A percentile compares a stretch with the other conserved stretches of the same genome.
phyloP scores from a whole-genome alignment of 2,888 invertebrate genomes.

The Aproaerema taeniolella region DNA sequence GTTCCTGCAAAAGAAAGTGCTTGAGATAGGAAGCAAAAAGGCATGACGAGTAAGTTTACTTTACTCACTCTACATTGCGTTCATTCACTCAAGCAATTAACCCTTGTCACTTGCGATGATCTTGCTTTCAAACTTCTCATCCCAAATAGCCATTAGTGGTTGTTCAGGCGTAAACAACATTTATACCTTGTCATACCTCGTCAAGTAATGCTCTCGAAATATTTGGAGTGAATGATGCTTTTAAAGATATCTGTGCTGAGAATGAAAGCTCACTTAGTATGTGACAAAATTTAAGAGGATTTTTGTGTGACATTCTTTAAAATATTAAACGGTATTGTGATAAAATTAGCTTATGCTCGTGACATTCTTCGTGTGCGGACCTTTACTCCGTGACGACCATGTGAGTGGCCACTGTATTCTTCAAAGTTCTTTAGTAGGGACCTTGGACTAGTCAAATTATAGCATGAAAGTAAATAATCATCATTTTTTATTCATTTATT shows the following conservation, averaged over 20 bases:
- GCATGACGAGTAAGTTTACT: too few species aligned
- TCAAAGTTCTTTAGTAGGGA: too few species aligned
- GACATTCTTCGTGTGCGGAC: too few species aligned
- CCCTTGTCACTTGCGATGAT: conserved; percentile 15
- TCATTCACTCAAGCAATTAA: conserved; percentile 7
- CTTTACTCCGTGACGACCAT: too few species aligned
- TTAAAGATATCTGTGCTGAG: conserved; percentile 7
- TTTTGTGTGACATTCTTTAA: neutral
- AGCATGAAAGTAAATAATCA: too few species aligned
- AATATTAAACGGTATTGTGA: neutral
- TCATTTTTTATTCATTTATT: too few species aligned
- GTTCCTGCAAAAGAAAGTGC: too few species aligned
- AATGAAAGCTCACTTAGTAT: conserved; percentile 16
- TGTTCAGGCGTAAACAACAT: conserved; percentile 22
- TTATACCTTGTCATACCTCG: conserved; percentile 13
- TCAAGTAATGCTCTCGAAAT: conserved; percentile 6
- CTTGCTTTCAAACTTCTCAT: conserved; percentile 21
- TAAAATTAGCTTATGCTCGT: neutral
- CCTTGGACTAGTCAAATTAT: too few species aligned
- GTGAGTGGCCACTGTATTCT: too few species aligned
- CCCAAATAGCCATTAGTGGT: conserved; percentile 29
- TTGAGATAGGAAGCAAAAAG: too few species aligned
- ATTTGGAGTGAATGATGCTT: conserved; percentile 6
- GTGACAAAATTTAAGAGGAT: conserved; percentile 4
- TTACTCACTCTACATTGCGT: too few species aligned